phyloP scores from a whole-genome alignment of 2,113 vertebrate species.

The Ibidorhyncha struthersii region DNA sequence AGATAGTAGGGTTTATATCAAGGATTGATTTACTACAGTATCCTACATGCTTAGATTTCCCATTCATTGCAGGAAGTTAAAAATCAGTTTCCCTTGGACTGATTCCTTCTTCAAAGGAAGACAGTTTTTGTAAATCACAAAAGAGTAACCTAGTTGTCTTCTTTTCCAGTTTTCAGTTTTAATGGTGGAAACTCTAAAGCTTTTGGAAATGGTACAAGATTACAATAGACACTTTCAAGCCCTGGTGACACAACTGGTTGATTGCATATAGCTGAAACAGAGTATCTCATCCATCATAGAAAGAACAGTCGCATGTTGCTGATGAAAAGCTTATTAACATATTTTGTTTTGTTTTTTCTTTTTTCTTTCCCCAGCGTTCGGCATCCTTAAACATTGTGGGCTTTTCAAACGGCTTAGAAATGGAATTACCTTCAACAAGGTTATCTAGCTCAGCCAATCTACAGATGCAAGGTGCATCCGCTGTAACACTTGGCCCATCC shows the following conservation, averaged over 20 bases:
- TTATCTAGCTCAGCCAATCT: conserved; percentile 31
- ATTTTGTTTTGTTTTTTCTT: not conserved
- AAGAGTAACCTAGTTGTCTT: not conserved
- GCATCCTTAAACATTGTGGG: conserved; percentile 70
- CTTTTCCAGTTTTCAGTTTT: not conserved
- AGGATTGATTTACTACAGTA: not conserved
- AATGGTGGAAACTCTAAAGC: not conserved
- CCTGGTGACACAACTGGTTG: not conserved
- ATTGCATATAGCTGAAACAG: not conserved
- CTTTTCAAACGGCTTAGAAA: conserved; percentile 72
- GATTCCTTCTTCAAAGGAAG: not conserved
- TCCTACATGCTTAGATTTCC: not conserved
- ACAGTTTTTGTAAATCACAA: not conserved
- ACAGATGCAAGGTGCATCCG: conserved; percentile 45
- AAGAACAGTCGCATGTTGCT: not conserved
- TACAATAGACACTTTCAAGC: not conserved
- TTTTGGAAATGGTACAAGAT: not conserved
- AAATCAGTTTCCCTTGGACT: not conserved
- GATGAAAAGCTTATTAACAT: not conserved
- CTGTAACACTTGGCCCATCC: conserved; percentile 6
- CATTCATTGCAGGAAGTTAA: not conserved
- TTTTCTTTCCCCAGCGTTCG: conserved; percentile 35
- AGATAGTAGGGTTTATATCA: not conserved
- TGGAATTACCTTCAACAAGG: conserved; percentile 74
- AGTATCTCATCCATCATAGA: not conserved